Evolutionary conservation across 2,797 vertebrate species (phyloP).

Genomic region (Eulemur coronatus): DNA sequence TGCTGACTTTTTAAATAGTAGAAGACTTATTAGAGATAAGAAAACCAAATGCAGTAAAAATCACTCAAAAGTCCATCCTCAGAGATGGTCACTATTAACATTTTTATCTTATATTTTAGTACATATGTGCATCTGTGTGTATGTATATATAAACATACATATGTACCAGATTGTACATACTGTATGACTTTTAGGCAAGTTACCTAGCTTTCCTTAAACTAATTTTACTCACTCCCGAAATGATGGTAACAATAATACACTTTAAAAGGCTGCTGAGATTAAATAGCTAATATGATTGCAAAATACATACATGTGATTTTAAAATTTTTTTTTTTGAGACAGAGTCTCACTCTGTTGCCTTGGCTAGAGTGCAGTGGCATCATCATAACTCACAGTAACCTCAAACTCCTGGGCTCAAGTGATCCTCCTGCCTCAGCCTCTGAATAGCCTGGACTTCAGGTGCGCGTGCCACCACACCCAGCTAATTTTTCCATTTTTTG

Average conservation of each 20-base stretch:
- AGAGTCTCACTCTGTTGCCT: no score
- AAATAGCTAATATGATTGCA: conserved; percentile 16
- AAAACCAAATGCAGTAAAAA: conserved; percentile 28
- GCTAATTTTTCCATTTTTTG: no score
- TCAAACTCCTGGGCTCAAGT: no score
- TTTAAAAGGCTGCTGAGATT: conserved; percentile 35
- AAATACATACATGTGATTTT: conserved; percentile 42
- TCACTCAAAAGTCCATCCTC: background rate
- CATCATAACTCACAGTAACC: no score
- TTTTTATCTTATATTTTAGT: background rate
- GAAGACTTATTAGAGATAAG: background rate
- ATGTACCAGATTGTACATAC: background rate
- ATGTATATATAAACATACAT: background rate
- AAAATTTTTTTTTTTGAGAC: no score
- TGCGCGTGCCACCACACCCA: rapidly evolving
- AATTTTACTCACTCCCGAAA: conserved; percentile 9
- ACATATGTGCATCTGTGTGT: background rate
- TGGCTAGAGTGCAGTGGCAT: no score
- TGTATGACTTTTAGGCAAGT: background rate
- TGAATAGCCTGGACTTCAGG: no score
- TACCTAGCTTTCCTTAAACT: background rate
- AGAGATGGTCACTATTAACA: background rate
- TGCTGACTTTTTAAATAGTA: background rate
- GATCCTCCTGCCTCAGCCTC: no score
- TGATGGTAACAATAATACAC: background rate